Evolutionary conservation across 2,113 vertebrate species (phyloP).

Genomic region (Dicrurus megarhynchus): DNA sequence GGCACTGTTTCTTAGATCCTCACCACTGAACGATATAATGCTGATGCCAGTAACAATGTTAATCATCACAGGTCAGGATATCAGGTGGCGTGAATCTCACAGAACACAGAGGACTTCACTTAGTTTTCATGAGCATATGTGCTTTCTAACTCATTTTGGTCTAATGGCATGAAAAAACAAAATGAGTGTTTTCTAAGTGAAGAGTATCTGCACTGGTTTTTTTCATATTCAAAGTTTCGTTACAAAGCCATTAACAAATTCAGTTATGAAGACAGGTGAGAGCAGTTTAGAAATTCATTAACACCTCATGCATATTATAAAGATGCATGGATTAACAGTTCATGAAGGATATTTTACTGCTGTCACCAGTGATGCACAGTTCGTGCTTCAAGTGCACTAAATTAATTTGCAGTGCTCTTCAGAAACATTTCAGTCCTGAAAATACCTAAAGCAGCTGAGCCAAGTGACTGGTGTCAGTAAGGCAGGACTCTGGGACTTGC

Average conservation of each 20-base stretch:
- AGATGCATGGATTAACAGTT: neutral
- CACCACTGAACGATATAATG: neutral
- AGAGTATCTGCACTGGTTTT: neutral
- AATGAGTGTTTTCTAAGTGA: neutral
- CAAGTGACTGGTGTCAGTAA: neutral
- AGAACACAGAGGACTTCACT: neutral
- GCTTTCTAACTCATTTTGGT: neutral
- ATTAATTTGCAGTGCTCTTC: neutral
- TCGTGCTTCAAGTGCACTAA: neutral
- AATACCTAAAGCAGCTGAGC: neutral
- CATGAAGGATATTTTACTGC: neutral
- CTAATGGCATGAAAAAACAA: neutral
- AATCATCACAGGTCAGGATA: neutral
- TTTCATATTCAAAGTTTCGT: neutral
- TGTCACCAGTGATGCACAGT: neutral
- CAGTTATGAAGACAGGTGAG: neutral
- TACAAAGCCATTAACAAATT: neutral
- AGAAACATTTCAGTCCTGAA: neutral
- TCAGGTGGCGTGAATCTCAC: neutral
- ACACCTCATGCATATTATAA: neutral
- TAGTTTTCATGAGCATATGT: rapidly evolving
- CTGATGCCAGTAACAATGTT: neutral
- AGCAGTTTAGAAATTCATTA: neutral
- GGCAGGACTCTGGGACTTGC: neutral
- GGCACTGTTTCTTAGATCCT: neutral